Conservation (phyloP, 2,888 invertebrate species). For the Hyalella azteca region DNA sequence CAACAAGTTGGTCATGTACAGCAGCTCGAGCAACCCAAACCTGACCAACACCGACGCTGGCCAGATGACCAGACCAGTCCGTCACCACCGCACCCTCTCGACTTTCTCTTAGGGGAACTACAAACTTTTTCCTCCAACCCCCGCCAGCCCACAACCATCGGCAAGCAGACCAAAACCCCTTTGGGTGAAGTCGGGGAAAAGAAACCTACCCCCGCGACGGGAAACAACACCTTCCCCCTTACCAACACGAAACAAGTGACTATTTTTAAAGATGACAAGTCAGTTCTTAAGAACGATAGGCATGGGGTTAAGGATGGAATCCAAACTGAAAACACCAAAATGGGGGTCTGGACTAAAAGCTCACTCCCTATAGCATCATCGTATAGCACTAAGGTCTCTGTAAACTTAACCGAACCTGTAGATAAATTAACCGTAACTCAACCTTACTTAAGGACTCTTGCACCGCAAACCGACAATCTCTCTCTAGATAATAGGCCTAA, state of each 20-base stretch:
- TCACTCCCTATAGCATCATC: neutral
- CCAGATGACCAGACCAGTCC: neutral
- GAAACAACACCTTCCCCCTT: neutral
- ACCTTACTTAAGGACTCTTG: neutral
- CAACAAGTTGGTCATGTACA: neutral
- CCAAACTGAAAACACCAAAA: neutral
- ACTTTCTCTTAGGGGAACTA: constrained; percentile 92
- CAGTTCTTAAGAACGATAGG: no score
- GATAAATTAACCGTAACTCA: neutral
- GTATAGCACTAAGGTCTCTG: neutral
- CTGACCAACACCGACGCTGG: neutral
- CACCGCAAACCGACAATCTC: constrained; percentile 2
- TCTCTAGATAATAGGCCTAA: constrained; percentile 17
- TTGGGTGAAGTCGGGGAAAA: neutral
- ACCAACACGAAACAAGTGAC: neutral
- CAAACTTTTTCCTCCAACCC: constrained; percentile 87
- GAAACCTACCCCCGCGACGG: neutral
- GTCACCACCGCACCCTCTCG: constrained; percentile 85
- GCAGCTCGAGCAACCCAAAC: constrained; percentile 26
- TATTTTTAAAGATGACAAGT: neutral
- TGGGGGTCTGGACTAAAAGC: neutral
- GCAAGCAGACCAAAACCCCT: neutral
- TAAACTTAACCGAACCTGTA: neutral
- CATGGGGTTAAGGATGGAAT: no score
- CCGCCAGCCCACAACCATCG: constrained; percentile 67